A percentile compares a stretch with the other conserved stretches of the same genome.
Evolutionary conservation across 2,888 invertebrate genomes (phyloP).

Genomic region (Agrochola lychnidis): DNA sequence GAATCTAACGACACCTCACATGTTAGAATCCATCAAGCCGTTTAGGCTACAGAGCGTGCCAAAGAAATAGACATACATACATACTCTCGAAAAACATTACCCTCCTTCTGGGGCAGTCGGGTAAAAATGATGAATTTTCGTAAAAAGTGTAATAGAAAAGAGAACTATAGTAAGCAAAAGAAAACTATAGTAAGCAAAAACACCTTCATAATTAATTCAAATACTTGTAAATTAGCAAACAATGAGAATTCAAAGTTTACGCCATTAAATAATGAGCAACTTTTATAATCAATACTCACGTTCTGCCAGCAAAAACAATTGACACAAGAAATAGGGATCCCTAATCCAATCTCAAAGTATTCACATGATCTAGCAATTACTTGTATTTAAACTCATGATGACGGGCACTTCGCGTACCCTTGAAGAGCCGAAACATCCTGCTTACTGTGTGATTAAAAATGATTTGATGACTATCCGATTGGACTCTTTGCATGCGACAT

Average conservation of each 20-base stretch:
- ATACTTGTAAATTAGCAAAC: conserved; percentile 3
- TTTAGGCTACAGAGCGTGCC: no score
- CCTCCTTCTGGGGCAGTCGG: no score
- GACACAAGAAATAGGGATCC: conserved; percentile 26
- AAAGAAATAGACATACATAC: no score
- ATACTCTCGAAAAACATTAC: no score
- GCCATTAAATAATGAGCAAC: background rate
- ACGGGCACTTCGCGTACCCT: conserved; percentile 39
- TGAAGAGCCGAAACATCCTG: conserved; percentile 62
- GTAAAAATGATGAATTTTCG: no score
- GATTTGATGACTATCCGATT: conserved; percentile 39
- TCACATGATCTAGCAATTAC: conserved; percentile 52
- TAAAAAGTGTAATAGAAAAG: no score
- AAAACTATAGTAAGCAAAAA: background rate
- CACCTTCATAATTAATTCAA: background rate
- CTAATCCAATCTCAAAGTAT: conserved; percentile 26
- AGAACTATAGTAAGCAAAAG: no score
- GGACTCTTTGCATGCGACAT: conserved; percentile 30
- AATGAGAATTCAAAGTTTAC: conserved; percentile 1
- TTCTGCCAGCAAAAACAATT: conserved; percentile 14
- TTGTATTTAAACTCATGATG: conserved; percentile 51
- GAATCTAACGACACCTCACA: no score
- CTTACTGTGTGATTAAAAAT: conserved; percentile 55
- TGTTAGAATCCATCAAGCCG: no score
- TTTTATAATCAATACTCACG: background rate